Evolutionary conservation across 2,888 invertebrate species (phyloP).

Genomic region (Drosophila flavopinicola): DNA sequence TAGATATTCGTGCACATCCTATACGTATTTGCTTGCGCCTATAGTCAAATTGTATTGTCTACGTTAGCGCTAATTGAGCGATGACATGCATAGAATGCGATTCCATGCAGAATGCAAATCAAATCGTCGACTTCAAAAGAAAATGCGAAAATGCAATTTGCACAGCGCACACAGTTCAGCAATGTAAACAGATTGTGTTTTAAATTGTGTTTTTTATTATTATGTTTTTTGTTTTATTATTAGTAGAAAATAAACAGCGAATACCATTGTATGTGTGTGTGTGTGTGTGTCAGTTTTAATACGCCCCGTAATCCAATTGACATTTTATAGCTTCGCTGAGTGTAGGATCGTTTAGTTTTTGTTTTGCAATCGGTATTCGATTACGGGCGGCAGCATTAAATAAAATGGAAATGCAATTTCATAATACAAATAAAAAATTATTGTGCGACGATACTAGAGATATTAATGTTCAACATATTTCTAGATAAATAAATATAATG

Average conservation of each 20-base stretch:
- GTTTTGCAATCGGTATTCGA: slow-evolving; percentile 16
- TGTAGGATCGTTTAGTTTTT: no score
- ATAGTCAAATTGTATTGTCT: slow-evolving; percentile 21
- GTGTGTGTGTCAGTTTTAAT: slow-evolving; percentile 11
- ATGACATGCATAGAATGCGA: slow-evolving; percentile 42
- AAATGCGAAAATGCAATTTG: slow-evolving; percentile 35
- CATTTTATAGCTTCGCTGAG: slow-evolving; percentile 18
- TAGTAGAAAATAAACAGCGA: slow-evolving; percentile 10
- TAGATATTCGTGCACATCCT: neutral
- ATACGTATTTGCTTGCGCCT: neutral
- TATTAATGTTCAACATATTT: no score
- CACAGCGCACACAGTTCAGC: slow-evolving; percentile 9
- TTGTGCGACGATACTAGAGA: no score
- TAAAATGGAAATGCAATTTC: slow-evolving; percentile 1
- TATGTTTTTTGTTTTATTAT: slow-evolving; percentile 10
- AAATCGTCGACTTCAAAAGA: slow-evolving; percentile 27
- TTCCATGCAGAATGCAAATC: slow-evolving; percentile 24
- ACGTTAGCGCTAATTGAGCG: slow-evolving; percentile 45
- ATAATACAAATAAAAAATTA: neutral
- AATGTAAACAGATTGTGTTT: slow-evolving; percentile 35
- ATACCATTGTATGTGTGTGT: neutral
- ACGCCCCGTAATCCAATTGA: slow-evolving; percentile 33
- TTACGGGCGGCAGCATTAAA: no score
- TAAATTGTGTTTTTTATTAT: slow-evolving; percentile 35
- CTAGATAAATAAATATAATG: no score